Percentiles rank a stretch among this genome's conserved stretches.
phyloP scores from a whole-genome alignment of 1,140 invertebrate genomes.

The Scaptomyza graminum region DNA sequence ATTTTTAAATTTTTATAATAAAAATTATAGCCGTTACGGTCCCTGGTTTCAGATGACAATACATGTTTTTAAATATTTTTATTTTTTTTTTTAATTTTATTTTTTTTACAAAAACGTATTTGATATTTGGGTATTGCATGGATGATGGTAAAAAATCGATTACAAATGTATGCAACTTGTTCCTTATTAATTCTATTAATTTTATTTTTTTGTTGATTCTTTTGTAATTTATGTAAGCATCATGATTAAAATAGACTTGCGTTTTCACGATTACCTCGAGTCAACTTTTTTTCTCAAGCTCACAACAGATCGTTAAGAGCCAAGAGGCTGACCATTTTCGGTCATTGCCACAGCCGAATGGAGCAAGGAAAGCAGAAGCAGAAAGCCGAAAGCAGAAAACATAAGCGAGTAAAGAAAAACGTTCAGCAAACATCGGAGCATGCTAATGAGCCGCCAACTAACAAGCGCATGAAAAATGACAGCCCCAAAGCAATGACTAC shows the following conservation, averaged over 20 bases:
- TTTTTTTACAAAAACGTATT: too few species aligned
- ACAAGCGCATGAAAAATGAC: slow-evolving; percentile 32
- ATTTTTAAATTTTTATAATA: too few species aligned
- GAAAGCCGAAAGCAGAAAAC: slow-evolving; percentile 23
- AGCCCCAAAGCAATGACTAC: slow-evolving; percentile 42
- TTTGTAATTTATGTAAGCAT: slow-evolving; percentile 19
- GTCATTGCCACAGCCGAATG: slow-evolving; percentile 69
- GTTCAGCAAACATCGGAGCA: slow-evolving; percentile 57
- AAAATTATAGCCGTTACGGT: too few species aligned
- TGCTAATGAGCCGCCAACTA: slow-evolving; percentile 65
- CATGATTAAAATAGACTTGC: slow-evolving; percentile 16
- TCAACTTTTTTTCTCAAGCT: slow-evolving; percentile 37
- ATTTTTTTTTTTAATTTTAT: too few species aligned
- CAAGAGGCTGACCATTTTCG: slow-evolving; percentile 57
- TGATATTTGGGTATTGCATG: too few species aligned
- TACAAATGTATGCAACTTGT: too few species aligned
- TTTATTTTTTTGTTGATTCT: background rate
- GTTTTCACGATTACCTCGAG: slow-evolving; percentile 44
- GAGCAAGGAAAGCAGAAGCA: slow-evolving; percentile 19
- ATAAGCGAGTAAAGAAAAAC: slow-evolving; percentile 34
- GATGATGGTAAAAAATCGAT: too few species aligned
- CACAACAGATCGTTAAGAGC: slow-evolving; percentile 26
- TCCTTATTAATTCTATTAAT: background rate
- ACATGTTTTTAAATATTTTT: too few species aligned
- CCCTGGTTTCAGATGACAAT: too few species aligned